Evolutionary conservation across 1,140 invertebrate species (phyloP).

Genomic region (Drosophila guanche): DNA sequence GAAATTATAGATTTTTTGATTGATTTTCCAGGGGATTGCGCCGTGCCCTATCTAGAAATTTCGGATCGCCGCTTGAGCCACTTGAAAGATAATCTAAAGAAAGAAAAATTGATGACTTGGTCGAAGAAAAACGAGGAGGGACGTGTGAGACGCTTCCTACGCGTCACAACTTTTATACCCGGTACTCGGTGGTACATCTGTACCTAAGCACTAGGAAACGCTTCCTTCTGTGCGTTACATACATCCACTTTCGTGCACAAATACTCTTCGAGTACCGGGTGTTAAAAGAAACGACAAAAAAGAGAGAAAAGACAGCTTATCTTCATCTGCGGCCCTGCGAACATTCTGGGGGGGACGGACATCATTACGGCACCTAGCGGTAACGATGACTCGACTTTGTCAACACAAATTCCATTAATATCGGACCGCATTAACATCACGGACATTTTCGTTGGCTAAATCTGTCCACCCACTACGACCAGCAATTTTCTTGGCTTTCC

Average conservation of each 20-base stretch:
- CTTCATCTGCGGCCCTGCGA: constrained; percentile 1
- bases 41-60: not conserved
- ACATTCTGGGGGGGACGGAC: no score
- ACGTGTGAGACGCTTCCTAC: no score
- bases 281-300: not conserved
- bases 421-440: constrained; percentile 14
- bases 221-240: no score
- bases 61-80: not conserved
- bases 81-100: not conserved
- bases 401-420: constrained; percentile 33
- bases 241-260: no score
- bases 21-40: not conserved
- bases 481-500: not conserved
- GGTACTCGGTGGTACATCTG: no score
- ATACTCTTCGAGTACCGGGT: not conserved
- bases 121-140: no score
- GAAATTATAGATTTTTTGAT: constrained; percentile 10
- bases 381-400: constrained; percentile 7
- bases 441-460: not conserved
- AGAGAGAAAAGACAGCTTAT: constrained; percentile 2
- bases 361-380: no score
- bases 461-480: not conserved
- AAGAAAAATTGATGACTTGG: constrained; percentile 4
- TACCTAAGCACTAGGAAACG: no score
- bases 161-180: no score